phyloP scores from a whole-genome alignment of 2,888 invertebrate species.

The Pyrgus malvae region DNA sequence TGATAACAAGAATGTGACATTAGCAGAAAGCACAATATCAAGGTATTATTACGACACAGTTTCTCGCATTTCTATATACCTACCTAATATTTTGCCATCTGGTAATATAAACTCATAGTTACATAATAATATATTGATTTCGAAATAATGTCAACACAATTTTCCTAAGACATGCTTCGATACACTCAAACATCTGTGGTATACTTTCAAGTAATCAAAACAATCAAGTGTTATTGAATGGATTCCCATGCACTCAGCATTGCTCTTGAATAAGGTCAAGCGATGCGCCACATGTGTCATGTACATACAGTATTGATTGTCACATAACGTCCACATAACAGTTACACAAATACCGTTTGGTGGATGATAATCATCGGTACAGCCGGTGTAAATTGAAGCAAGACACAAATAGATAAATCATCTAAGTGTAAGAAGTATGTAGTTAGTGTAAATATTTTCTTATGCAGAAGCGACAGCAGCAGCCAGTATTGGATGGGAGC shows the following conservation, averaged over 20 bases:
- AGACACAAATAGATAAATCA: neutral
- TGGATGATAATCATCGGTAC: neutral
- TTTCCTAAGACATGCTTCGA: too few species aligned
- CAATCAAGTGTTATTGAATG: neutral
- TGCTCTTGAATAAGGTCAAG: neutral
- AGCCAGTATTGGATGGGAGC: slow-evolving; percentile 98
- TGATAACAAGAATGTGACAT: slow-evolving; percentile 9
- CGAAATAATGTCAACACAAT: too few species aligned
- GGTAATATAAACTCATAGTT: too few species aligned
- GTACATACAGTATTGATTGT: slow-evolving; percentile 7
- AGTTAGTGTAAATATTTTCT: neutral
- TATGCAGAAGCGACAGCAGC: slow-evolving; percentile 89
- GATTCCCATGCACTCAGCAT: neutral
- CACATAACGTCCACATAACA: slow-evolving; percentile 5
- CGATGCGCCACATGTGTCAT: neutral
- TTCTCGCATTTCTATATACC: too few species aligned
- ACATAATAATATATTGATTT: too few species aligned
- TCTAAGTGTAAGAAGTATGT: too few species aligned
- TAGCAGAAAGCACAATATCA: slow-evolving; percentile 11
- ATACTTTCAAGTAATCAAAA: neutral
- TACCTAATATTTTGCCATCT: too few species aligned
- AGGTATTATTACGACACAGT: too few species aligned
- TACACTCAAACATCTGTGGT: too few species aligned
- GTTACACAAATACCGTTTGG: slow-evolving; percentile 12
- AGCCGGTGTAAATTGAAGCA: neutral